Evolutionary conservation across 2,888 invertebrate species (phyloP), one percentile per base, ranked within the genome.

Genomic region (Caenorhabditis becei): DNA sequence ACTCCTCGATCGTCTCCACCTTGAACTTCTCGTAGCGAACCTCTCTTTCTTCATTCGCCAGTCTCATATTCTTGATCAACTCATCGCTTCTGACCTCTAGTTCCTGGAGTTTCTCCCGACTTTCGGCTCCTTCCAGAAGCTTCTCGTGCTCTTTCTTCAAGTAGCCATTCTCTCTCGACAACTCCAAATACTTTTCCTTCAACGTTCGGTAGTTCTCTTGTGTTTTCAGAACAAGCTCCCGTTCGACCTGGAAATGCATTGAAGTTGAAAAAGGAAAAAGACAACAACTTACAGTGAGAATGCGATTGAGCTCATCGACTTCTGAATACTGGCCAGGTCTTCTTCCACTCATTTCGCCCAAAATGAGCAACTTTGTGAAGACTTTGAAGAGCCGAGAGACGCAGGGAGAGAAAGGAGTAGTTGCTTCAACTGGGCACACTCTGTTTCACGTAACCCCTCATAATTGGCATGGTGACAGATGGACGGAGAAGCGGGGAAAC

Each of bases 401-500:
- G 28, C 59, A 65, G 74, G 56, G 14, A 24, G 18, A 47, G 26
- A 23, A 47, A 63, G 20, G 26, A n/a, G 28, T 23, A 16, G 26
- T n/a, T 18, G 44, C 18, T 47, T 47, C 47, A 47, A 41, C 20
- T 61, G 41, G 41, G 56, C 51, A 26, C 44, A 28, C 53, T 26
- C 23, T 74, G 58, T 74, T 61, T 75, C 77, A 69, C 77, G 77
- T 77, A 77, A 77, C 54, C 41, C 23, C 56, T 37, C 70, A 59
- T 79, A 79, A 79, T 79, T 79, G 79, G 79, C 79, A 79, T 79
- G 79, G 72, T 72, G 79, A 79, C 79, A 79, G 79, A 79, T 72
- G 75, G 66, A 26, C 47, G 37, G 44, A 44, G 37, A 20, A 37
- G 32, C 26, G 58, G 5, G 7, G 2, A 23, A 51, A 37, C 10